Base-by-base conservation (phyloP, 2,113 vertebrate genomes). In the Solea senegalensis region DNA sequence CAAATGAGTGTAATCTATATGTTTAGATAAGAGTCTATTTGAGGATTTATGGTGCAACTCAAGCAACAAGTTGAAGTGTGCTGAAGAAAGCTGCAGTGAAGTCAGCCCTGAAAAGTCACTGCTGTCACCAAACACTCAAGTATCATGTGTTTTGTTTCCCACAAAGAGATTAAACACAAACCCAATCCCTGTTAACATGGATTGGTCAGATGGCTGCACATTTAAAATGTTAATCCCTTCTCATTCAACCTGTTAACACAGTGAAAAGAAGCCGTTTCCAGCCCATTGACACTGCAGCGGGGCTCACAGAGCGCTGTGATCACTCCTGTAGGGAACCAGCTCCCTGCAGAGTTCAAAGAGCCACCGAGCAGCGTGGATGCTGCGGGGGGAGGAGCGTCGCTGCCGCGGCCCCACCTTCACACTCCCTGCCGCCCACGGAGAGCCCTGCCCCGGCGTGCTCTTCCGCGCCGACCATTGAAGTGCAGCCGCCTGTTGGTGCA, bases 281-380 rank as follows among this genome's bases (percentile, higher is more conserved):
- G 84, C 79, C 78, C 76, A 78, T 85, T 88, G 79, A 87, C 62
- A 45, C 69, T 13, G 69, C 83, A 41, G 83, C 85, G 76, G 77
- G 83, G 73, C 53, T 39, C 46, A 9, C 45, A 48, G 82, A 43
- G 60, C 9, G 62, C 91, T 93, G 82, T 94, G 91, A 92, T 94
- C 92, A 84, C 59, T 86, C 74, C 82, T 41, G 83, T 63, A 56
- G 82, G 88, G 82, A 73, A 79, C 54, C 67, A 78, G 66, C 85
- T 62, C 83, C 91, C 91, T 16, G 87, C 74, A 1, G 93, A 78
- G 93, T 89, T 91, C 43, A 93, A 93, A 92, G 88, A 51, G 54
- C 86, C 68, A 61, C 13, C 59, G 3, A 5, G 73, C 76, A 65
- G 76, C 53, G 84, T 27, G 83, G 53, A n/a, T 54, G 65, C 71